phyloP scores from a whole-genome alignment of 2,797 vertebrate genomes.

The Margarornis squamiger region DNA sequence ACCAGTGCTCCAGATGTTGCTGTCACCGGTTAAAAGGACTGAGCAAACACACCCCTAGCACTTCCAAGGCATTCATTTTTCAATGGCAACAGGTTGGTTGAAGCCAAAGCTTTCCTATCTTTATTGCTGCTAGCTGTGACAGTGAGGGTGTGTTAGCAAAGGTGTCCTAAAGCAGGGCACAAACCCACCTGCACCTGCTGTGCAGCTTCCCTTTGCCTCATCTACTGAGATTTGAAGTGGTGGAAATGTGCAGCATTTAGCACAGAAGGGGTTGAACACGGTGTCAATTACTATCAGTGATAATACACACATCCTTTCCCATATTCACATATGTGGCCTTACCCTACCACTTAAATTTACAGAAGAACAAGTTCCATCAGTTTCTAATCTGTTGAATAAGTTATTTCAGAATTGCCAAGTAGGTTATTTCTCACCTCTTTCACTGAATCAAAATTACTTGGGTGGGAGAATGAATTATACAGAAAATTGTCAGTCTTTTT shows the following conservation, averaged over 20 bases:
- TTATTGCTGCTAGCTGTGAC: neutral
- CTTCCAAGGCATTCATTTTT: neutral
- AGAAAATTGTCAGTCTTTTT: neutral
- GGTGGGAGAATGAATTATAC: conserved; percentile 2
- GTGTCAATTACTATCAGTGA: neutral
- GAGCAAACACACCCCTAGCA: neutral
- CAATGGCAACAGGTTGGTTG: accelerated
- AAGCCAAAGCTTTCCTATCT: neutral
- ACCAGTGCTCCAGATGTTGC: neutral
- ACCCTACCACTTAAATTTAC: neutral
- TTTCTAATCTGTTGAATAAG: conserved; percentile 38
- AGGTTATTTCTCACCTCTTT: conserved; percentile 55
- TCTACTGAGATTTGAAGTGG: neutral
- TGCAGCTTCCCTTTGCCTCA: neutral
- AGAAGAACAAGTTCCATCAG: conserved; percentile 9
- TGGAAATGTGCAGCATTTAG: neutral
- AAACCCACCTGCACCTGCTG: neutral
- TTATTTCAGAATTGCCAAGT: conserved; percentile 44
- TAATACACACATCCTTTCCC: neutral
- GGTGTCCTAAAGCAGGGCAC: neutral
- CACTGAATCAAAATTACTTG: conserved; percentile 18
- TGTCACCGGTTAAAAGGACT: neutral
- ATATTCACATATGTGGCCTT: neutral
- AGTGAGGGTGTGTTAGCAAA: neutral
- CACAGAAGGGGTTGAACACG: neutral